A percentile compares a stretch with the other conserved stretches of the same genome.
Evolutionary conservation across 2,113 vertebrate genomes (phyloP).

Genomic region (Psettodes erumei): DNA sequence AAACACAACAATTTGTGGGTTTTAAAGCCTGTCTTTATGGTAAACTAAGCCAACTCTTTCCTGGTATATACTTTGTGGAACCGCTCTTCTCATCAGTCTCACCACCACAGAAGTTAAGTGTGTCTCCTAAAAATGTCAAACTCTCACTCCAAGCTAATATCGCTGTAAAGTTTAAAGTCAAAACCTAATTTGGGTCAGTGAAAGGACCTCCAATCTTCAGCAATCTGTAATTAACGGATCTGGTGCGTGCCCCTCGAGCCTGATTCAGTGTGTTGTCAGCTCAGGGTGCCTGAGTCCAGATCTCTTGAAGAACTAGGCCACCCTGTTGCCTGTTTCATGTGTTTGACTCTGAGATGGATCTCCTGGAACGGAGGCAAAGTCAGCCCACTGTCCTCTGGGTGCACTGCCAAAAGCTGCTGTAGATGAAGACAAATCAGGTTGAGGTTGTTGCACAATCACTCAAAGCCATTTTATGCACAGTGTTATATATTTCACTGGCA

Average conservation of each 20-base stretch:
- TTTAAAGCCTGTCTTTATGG: too few relatives aligned
- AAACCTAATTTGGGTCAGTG: background rate
- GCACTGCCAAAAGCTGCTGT: conserved; percentile 7
- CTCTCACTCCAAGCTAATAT: background rate
- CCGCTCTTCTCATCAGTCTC: too few relatives aligned
- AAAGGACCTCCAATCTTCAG: background rate
- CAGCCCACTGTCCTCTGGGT: conserved; percentile 38
- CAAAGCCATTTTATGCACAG: background rate
- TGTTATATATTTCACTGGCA: background rate
- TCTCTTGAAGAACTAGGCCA: conserved; percentile 29
- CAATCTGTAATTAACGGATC: background rate
- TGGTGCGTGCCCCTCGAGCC: background rate
- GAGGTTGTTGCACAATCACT: conserved; percentile 8
- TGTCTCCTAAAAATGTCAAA: too few relatives aligned
- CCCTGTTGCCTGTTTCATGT: conserved; percentile 6
- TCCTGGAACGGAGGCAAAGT: conserved; percentile 42
- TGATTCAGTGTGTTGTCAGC: conserved; percentile 1
- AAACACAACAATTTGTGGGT: too few relatives aligned
- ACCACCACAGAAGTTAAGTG: too few relatives aligned
- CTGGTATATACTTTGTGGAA: too few relatives aligned
- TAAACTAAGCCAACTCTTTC: too few relatives aligned
- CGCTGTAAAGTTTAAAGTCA: background rate
- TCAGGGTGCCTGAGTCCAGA: conserved; percentile 5
- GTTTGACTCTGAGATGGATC: conserved; percentile 20
- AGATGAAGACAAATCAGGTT: conserved; percentile 38